Evolutionary conservation across 2,888 invertebrate genomes (phyloP), one percentile per base, ranked within the genome.

Genomic region (Ochlodes sylvanus): DNA sequence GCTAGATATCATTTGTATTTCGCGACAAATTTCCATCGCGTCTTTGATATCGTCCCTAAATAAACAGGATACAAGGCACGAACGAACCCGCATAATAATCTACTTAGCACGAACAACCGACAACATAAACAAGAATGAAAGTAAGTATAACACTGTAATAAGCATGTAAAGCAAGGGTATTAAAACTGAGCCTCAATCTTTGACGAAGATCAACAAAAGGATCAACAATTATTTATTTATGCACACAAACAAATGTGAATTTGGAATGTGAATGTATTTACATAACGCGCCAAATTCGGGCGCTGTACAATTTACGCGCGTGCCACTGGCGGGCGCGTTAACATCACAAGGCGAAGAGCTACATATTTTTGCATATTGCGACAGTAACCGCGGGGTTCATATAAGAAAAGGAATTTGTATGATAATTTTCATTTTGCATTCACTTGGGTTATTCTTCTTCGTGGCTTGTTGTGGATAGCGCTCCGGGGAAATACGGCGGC

Each of bases 351-450:
- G 71, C 72, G 85, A 85, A 85, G 80, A 83, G 84, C 87, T 86
- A 86, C 88, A 91, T 91, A 91, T 90, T 90, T 90, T 91, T 89
- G 90, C 90, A 90, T 90, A 88, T 88, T 88, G 82, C 81, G 85
- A 89, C 89, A 88, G 86, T 86, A 84, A 85, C 85, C 81, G 83
- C 83, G 79, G 79, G 82, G 85, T 86, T 90, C 88, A 89, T 89
- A 90, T 87, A 89, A 89, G 88, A 88, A 86, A 85, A 85, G 77
- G 84, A 89, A 91, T 92, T 92, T 90, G 90, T 92, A 92, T 92
- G 92, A 91, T 92, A 92, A 92, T 92, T 91, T 92, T 91, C 91
- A 92, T 92, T 92, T 92, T 91, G 91, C 91, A 91, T 92, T 90
- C 89, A 83, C 86, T 86, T 81, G 81, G 81, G 89, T 88, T 88